Percentiles rank a stretch among this genome's conserved stretches.
Evolutionary conservation across 2,797 vertebrate genomes (phyloP).

Genomic region (Melanotaenia maccullochi): DNA sequence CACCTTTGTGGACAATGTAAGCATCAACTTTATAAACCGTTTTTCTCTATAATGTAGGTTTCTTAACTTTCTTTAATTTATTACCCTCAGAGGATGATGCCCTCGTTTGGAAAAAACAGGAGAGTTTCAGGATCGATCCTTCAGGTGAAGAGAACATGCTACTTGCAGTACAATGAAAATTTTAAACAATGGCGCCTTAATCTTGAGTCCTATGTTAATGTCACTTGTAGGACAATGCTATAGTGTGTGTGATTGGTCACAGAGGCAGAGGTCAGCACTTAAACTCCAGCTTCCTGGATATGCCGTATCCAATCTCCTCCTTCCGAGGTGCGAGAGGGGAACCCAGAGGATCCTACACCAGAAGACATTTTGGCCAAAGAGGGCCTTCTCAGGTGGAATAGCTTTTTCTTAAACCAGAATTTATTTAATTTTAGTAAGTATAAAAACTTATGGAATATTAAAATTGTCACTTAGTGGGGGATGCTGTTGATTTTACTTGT

Average conservation of each 20-base stretch:
- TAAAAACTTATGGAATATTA: neutral
- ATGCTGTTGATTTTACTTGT: no score
- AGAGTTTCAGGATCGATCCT: conserved; percentile 73
- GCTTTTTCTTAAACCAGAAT: neutral
- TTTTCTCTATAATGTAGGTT: neutral
- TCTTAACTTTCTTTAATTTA: neutral
- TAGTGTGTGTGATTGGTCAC: conserved; percentile 81
- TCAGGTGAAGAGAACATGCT: conserved; percentile 69
- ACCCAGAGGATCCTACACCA: conserved; percentile 66
- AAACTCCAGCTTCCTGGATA: conserved; percentile 63
- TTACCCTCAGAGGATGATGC: conserved; percentile 66
- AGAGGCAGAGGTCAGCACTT: conserved; percentile 67
- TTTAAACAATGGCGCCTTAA: conserved; percentile 7
- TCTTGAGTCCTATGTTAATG: conserved; percentile 4
- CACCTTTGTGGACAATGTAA: conserved; percentile 76
- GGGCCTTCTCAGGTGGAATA: conserved; percentile 81
- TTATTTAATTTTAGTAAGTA: no score
- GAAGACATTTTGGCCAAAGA: conserved; percentile 75
- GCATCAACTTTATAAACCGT: conserved; percentile 35
- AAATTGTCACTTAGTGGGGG: neutral
- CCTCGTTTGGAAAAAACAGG: conserved; percentile 69
- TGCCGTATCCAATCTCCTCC: conserved; percentile 55
- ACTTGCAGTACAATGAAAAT: neutral
- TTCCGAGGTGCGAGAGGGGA: conserved; percentile 64
- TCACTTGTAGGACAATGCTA: conserved; percentile 77